Evolutionary conservation across 2,888 invertebrate species (phyloP).

Genomic region (Autographa pulchrina): DNA sequence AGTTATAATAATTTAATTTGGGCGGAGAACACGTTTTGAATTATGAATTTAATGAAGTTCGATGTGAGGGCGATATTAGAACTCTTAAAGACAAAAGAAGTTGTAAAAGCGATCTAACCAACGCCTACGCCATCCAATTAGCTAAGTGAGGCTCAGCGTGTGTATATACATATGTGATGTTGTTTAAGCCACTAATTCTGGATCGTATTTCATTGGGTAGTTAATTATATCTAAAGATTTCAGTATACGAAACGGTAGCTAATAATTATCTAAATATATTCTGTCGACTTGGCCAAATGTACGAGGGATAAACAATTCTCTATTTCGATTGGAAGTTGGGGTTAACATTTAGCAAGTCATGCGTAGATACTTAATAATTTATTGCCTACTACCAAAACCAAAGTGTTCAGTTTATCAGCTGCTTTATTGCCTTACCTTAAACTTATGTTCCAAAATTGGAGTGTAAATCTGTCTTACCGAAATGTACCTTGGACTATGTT

Average conservation of each 20-base stretch:
- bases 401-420: neutral
- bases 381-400: neutral
- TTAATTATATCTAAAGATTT: slow-evolving; percentile 1
- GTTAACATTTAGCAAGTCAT: neutral
- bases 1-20: slow-evolving; percentile 38
- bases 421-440: neutral
- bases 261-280: neutral
- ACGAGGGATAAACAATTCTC: neutral
- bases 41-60: slow-evolving; percentile 30
- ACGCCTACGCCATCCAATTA: slow-evolving; percentile 33
- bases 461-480: neutral
- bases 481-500: too few species aligned
- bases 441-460: neutral
- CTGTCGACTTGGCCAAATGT: neutral
- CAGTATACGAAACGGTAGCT: neutral
- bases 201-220: neutral
- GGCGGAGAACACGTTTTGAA: slow-evolving; percentile 20
- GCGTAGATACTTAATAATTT: neutral
- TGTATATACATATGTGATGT: neutral
- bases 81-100: slow-evolving; percentile 30
- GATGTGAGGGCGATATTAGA: slow-evolving; percentile 21
- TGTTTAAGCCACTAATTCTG: neutral
- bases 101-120: slow-evolving; percentile 3
- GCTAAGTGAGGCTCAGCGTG: slow-evolving; percentile 33
- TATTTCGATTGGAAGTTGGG: neutral